Evolutionary conservation across 2,888 invertebrate species (phyloP), one percentile per base, ranked within the genome.

Genomic region (Drosophila pegasa): DNA sequence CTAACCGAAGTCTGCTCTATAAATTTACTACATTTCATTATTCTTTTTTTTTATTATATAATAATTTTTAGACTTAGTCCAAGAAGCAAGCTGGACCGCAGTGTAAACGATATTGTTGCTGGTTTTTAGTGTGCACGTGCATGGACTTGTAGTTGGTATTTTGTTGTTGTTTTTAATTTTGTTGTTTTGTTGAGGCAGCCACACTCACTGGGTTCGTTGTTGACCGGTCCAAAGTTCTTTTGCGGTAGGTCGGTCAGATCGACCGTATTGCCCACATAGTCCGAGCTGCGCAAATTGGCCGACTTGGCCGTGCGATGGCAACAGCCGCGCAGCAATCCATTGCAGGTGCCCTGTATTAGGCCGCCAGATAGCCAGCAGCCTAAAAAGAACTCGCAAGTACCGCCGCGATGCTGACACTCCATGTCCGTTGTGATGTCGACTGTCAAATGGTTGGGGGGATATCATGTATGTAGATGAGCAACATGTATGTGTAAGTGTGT

Each of bases 331-430:
- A 97, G 94, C 77, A 97, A 93, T 73, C 96, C 95, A 80, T 95
- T 95, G 92, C 97, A 98, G 75, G 96, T 95, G 78, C 96, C 96
- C 89, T 97, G 97, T 90, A 97, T 93, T 64, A 97, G 94, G 67
- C 97, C 97, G 81, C 97, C 96, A 68, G 96, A 94, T 94, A 97
- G 95, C 97, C 97, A 98, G 93, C 97, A 98, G 93, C 96, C 95
- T 90, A 97, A 94, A 94, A 97, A 97, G 93, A 97, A 97, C 93
- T 97, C 97, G 92, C 98, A 98, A 75, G 95, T 95, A 60, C 96
- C 95, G 67, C 96, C 97, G 48, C 92, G 92, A 77, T 92, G 91
- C 78, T 92, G 92, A 79, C 92, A 92, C 82, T 92, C 91, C 81
- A 91, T 77, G 80, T 92, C 92, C 80, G 89, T 90, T 74, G 89